phyloP scores from a whole-genome alignment of 2,797 vertebrate genomes.

The Cichlasoma orientale region DNA sequence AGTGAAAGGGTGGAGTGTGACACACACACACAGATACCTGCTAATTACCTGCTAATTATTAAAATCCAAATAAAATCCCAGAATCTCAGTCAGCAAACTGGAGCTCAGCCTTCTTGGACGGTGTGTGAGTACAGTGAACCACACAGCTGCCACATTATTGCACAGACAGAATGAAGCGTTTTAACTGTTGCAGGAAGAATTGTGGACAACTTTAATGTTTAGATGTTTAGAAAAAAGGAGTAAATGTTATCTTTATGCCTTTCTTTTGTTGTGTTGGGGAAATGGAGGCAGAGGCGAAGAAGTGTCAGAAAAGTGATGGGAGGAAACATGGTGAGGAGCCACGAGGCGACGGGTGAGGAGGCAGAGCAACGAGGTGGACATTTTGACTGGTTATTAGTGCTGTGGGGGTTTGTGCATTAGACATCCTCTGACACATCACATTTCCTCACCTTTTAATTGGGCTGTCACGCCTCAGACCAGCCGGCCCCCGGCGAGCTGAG shows the following conservation, averaged over 20 bases:
- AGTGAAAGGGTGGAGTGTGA: too few species aligned
- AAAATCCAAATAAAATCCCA: too few species aligned
- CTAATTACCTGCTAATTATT: too few species aligned
- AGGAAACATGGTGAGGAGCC: not conserved
- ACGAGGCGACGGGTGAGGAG: fast-evolving
- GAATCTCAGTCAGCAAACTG: too few species aligned
- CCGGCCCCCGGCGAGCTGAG: constrained; percentile 9
- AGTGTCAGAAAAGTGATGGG: not conserved
- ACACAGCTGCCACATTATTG: too few species aligned
- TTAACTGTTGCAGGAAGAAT: not conserved
- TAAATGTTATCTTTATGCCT: not conserved
- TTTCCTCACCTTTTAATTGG: constrained; percentile 65
- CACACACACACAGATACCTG: too few species aligned
- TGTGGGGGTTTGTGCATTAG: constrained; percentile 22
- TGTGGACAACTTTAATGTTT: not conserved
- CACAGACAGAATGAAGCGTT: not conserved
- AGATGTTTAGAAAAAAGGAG: not conserved
- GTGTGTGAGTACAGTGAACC: too few species aligned
- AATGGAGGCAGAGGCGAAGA: not conserved
- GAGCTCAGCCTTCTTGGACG: too few species aligned
- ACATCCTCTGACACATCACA: constrained; percentile 45
- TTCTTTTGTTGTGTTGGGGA: not conserved
- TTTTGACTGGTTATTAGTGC: constrained; percentile 40
- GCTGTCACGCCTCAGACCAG: constrained; percentile 41
- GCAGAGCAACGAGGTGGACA: constrained; percentile 5